Conservation (phyloP, 2,797 vertebrate genomes). For the Danio aesculapii region DNA sequence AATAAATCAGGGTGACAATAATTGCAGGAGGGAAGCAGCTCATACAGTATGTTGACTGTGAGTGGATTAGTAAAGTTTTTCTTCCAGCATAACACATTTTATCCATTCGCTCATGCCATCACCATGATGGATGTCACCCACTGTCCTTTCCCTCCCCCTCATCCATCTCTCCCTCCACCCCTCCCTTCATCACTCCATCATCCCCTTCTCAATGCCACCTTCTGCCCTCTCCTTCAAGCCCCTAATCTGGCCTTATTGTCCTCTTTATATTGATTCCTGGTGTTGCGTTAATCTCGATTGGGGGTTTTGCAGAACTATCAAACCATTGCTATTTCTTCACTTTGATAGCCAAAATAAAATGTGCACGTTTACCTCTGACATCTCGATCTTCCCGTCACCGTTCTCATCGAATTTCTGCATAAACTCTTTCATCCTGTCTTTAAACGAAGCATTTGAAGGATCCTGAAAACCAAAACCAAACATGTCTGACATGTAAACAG, state of each 20-base stretch:
- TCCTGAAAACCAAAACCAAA: conserved; percentile 68
- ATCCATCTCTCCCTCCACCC: conserved; percentile 15
- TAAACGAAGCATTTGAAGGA: conserved; percentile 80
- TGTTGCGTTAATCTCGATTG: conserved; percentile 2
- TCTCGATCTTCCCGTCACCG: conserved; percentile 90
- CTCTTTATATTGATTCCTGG: conserved; percentile 5
- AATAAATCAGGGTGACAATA: background rate
- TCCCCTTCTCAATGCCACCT: background rate
- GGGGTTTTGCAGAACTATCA: conserved; percentile 1
- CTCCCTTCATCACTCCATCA: conserved; percentile 16
- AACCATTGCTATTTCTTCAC: background rate
- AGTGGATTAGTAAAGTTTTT: conserved; percentile 37
- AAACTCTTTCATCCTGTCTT: conserved; percentile 92
- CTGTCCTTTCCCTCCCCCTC: conserved; percentile 2
- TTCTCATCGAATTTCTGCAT: conserved; percentile 94
- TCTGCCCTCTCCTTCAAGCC: conserved; percentile 11
- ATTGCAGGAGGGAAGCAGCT: background rate
- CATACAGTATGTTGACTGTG: background rate
- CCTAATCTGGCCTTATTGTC: conserved; percentile 8
- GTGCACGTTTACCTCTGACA: conserved; percentile 87
- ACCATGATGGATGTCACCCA: conserved; percentile 23
- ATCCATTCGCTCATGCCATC: conserved; percentile 1
- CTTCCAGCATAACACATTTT: conserved; percentile 37
- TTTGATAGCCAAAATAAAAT: background rate
- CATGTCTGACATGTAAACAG: conserved; percentile 4